Conservation (phyloP, 2,797 vertebrate species). For the Silurus lanzhouensis region DNA sequence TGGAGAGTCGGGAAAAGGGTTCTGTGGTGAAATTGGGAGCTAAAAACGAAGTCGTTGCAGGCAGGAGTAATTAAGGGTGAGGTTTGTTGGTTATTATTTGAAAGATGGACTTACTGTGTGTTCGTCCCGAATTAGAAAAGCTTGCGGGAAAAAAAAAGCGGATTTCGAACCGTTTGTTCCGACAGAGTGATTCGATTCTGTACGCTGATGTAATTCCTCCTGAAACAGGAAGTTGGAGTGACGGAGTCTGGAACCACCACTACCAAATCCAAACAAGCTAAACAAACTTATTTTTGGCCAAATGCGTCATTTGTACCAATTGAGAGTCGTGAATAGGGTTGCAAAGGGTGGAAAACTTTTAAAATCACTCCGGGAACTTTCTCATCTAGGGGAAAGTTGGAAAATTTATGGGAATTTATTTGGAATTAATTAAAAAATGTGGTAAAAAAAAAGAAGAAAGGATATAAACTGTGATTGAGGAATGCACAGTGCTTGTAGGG, state of each 20-base stretch:
- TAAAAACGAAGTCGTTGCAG: constrained; percentile 4
- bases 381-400: too few relatives aligned
- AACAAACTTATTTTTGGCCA: too few relatives aligned
- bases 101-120: background rate
- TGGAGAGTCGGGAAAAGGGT: background rate
- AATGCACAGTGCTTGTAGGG: too few relatives aligned
- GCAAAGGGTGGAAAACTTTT: too few relatives aligned
- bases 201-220: background rate
- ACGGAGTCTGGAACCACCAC: background rate
- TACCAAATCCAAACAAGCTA: background rate
- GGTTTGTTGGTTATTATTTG: background rate
- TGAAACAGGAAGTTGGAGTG: background rate
- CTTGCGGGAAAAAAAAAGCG: background rate
- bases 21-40: background rate
- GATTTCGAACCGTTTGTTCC: background rate
- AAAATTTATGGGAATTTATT: too few relatives aligned
- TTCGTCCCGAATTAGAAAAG: background rate
- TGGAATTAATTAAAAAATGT: too few relatives aligned
- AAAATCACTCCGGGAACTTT: too few relatives aligned
- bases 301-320: too few relatives aligned
- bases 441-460: too few relatives aligned
- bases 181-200: background rate
- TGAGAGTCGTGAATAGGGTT: too few relatives aligned
- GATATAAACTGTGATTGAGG: too few relatives aligned
- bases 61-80: background rate